These are phyloP conservation scores for Cephus cinctus DNA, from an alignment of 1,140 invertebrate genomes.

Conservation along the genomic window DNA sequence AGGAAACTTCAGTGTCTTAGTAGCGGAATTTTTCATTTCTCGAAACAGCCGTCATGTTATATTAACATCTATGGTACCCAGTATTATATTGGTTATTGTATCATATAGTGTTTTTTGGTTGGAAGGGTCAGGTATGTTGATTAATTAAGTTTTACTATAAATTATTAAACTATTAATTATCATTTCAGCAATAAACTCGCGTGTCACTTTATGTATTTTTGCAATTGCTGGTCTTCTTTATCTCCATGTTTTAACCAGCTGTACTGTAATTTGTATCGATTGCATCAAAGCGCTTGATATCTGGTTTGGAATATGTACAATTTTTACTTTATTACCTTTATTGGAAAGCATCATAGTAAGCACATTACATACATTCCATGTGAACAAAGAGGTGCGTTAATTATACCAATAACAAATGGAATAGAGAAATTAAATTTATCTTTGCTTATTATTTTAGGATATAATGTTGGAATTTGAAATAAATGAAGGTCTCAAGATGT, in stretches of 20 bases:
- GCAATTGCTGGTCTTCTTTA: too few species aligned
- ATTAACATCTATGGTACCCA: not conserved
- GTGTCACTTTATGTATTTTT: too few species aligned
- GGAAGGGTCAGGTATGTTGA: not conserved
- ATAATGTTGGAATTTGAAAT: too few species aligned
- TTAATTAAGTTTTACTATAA: too few species aligned
- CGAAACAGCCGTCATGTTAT: not conserved
- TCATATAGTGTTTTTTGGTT: not conserved
- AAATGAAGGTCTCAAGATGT: not conserved
- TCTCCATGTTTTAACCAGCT: too few species aligned
- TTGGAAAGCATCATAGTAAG: not conserved
- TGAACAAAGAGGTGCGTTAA: too few species aligned
- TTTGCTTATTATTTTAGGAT: too few species aligned
- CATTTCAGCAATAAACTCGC: too few species aligned
- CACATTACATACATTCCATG: not conserved
- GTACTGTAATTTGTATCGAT: too few species aligned
- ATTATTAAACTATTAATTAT: too few species aligned
- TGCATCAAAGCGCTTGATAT: constrained; percentile 1
- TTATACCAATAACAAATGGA: too few species aligned
- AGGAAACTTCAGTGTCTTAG: constrained; percentile 1
- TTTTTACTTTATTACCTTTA: not conserved
- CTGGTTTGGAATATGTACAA: not conserved
- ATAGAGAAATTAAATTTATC: not conserved
- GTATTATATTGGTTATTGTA: not conserved
- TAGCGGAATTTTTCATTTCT: not conserved